Base-by-base conservation (phyloP, 2,113 vertebrate species). In the Clupea harengus region DNA sequence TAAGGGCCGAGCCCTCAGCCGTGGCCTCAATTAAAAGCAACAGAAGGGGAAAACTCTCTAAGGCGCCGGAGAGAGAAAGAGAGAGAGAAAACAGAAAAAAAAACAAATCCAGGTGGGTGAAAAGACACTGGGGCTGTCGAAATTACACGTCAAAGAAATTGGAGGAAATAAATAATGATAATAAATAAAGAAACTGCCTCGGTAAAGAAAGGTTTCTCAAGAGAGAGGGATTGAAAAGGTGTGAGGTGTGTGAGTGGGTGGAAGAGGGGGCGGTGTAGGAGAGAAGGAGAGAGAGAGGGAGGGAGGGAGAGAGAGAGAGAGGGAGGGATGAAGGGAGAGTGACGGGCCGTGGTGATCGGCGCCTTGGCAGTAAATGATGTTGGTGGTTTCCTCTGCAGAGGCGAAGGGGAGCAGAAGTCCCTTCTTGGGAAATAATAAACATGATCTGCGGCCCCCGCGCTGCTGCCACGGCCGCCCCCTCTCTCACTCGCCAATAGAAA, bases 341-440 rank as follows among this genome's bases (percentile, higher is more conserved):
- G 64, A 28, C 25, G 32, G 64, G 57, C 46, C 52, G 52, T 75
- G 32, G 46, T 25, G 32, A 39, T 39, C 67, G 87, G 5, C 28
- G 28, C 46, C 17, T 87, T 60, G 89, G 86, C 88, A 90, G 85
- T 80, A 85, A 89, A 86, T 86, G 86, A 90, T 88, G 86, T 90
- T n/a, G n/a, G 89, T 88, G 86, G 89, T 88, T 91, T 88, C 84
- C 87, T 90, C 89, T 87, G 84, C 82, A 81, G 83, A 82, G 88
- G 83, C 87, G 13, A 82, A 45, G 13, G 86, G 81, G 82, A 81
- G 88, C 89, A 87, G 83, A 87, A 88, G 90, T 89, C 85, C 84
- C 90, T 87, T 88, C 84, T 82, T 32, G 86, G 88, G 82, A 89
- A 90, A 90, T 92, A 86, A 91, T 89, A 89, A 89, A 89, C 89